phyloP scores from a whole-genome alignment of 2,888 invertebrate species.

The Drosophila cognata region DNA sequence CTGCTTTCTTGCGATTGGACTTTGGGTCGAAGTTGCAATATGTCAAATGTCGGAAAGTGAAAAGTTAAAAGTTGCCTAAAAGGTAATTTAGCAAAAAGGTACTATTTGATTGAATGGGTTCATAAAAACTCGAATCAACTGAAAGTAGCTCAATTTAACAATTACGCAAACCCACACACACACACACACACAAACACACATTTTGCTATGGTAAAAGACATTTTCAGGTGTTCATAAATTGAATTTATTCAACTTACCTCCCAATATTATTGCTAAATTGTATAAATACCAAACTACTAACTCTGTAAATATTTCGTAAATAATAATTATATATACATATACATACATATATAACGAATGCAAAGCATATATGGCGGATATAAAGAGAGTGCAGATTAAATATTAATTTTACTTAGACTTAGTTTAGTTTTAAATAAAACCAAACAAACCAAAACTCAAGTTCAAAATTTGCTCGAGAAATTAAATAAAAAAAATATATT shows the following conservation, averaged over 20 bases:
- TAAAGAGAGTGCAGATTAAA: slow-evolving; percentile 38
- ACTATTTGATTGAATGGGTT: slow-evolving; percentile 42
- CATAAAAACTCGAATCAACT: slow-evolving; percentile 24
- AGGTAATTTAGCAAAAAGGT: slow-evolving; percentile 32
- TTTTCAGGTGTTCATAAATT: slow-evolving; percentile 72
- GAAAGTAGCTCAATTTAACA: slow-evolving; percentile 69
- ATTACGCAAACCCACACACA: slow-evolving; percentile 9
- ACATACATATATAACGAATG: slow-evolving; percentile 35
- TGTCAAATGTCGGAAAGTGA: slow-evolving; percentile 64
- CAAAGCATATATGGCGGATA: slow-evolving; percentile 63
- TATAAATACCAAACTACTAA: slow-evolving; percentile 25
- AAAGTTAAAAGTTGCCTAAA: slow-evolving; percentile 58
- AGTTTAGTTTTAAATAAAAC: slow-evolving; percentile 45
- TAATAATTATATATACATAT: slow-evolving; percentile 14
- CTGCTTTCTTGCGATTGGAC: slow-evolving; percentile 19
- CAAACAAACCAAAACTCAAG: slow-evolving; percentile 37
- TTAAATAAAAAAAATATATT: slow-evolving; percentile 47
- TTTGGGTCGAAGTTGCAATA: slow-evolving; percentile 43
- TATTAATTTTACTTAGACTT: slow-evolving; percentile 40
- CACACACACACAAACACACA: slow-evolving; percentile 23
- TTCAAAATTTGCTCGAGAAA: slow-evolving; percentile 62
- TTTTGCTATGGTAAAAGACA: slow-evolving; percentile 61
- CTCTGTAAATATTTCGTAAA: slow-evolving; percentile 51
- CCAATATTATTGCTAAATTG: slow-evolving; percentile 30
- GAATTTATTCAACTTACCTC: slow-evolving; percentile 59